Evolutionary conservation across 2,797 vertebrate species (phyloP).

Genomic region (Rallus crepitans): DNA sequence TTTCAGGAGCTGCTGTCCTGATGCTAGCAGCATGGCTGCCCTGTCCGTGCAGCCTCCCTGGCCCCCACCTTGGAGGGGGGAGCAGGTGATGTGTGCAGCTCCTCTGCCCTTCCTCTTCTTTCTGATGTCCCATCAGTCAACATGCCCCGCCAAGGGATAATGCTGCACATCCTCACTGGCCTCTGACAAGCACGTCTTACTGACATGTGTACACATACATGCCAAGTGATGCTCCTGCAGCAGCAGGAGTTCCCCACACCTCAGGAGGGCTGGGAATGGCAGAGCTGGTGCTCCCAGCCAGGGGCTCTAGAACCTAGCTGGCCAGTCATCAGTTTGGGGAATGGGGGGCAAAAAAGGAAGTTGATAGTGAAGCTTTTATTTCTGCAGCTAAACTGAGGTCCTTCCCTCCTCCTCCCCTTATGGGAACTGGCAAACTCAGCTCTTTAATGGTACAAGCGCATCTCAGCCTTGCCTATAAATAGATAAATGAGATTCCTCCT

Average conservation of each 20-base stretch:
- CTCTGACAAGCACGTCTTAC: not conserved
- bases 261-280: not conserved
- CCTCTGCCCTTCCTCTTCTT: not conserved
- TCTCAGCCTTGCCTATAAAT: conserved; percentile 86
- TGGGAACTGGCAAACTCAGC: conserved; percentile 68
- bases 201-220: not conserved
- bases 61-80: not conserved
- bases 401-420: not conserved
- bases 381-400: conserved; percentile 1
- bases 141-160: not conserved
- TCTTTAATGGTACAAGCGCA: conserved; percentile 52
- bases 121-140: not conserved
- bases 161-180: not conserved
- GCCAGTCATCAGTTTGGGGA: not conserved
- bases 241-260: not conserved
- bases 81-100: not conserved
- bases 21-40: not conserved
- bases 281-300: not conserved
- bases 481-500: conserved; percentile 91
- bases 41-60: not conserved
- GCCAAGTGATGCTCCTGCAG: not conserved
- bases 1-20: not conserved
- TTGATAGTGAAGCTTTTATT: not conserved
- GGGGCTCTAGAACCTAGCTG: not conserved
- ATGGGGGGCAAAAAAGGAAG: fast-evolving